Evolutionary conservation across 2,797 vertebrate genomes (phyloP).

Genomic region (Antennarius maculatus): DNA sequence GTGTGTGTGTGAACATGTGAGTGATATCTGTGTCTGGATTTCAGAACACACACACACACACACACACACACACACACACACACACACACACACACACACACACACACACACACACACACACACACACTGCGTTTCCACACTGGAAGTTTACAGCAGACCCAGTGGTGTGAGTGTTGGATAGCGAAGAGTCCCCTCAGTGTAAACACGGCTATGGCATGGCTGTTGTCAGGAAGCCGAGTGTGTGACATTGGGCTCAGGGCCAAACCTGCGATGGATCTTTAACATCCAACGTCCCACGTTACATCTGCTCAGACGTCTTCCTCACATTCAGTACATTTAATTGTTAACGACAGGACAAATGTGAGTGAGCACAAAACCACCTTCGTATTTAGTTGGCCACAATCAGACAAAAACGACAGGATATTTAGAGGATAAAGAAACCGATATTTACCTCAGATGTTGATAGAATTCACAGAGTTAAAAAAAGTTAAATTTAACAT

Average conservation of each 20-base stretch:
- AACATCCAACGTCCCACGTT: slow-evolving; percentile 62
- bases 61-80: not conserved
- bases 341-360: slow-evolving; percentile 27
- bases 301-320: slow-evolving; percentile 68
- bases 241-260: slow-evolving; percentile 77
- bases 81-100: slow-evolving; percentile 22
- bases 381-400: not conserved
- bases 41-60: slow-evolving; percentile 29
- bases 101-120: slow-evolving; percentile 18
- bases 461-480: too few relatives aligned
- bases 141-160: slow-evolving; percentile 41
- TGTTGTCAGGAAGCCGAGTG: slow-evolving; percentile 78
- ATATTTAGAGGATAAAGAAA: not conserved
- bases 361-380: too few relatives aligned
- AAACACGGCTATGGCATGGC: slow-evolving; percentile 77
- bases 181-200: slow-evolving; percentile 62
- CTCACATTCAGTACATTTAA: slow-evolving; percentile 56
- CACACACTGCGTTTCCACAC: slow-evolving; percentile 36
- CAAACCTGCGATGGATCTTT: slow-evolving; percentile 65
- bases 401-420: not conserved
- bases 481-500: not conserved
- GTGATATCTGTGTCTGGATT: slow-evolving; percentile 41
- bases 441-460: too few relatives aligned
- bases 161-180: slow-evolving; percentile 42
- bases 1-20: slow-evolving; percentile 36